Conservation (phyloP, 2,113 vertebrate genomes). For the Leucosticte australis region DNA sequence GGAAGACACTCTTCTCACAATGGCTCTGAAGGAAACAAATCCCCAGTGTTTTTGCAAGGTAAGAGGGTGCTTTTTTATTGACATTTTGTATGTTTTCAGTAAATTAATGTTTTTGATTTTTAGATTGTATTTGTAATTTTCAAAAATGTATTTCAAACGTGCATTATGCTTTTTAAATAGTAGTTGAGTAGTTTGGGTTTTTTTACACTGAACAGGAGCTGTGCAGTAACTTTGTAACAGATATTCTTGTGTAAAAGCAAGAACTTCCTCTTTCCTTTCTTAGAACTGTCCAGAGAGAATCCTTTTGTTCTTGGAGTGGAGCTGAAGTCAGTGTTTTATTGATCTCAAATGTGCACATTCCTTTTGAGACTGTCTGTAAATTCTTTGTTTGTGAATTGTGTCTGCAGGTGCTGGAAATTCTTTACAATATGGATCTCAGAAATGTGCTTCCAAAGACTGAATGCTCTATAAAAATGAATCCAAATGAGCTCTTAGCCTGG, state of each 20-base stretch:
- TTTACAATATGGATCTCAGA: slow-evolving; percentile 74
- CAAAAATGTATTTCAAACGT: neutral
- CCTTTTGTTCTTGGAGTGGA: neutral
- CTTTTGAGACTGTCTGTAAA: neutral
- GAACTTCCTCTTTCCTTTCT: neutral
- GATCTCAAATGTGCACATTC: neutral
- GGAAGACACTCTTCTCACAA: slow-evolving; percentile 71
- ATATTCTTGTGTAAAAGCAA: neutral
- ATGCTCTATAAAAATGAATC: slow-evolving; percentile 61
- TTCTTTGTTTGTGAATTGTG: neutral
- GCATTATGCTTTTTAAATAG: neutral
- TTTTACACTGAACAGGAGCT: neutral
- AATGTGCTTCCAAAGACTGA: slow-evolving; percentile 76
- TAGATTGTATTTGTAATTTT: neutral
- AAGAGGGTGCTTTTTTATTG: neutral
- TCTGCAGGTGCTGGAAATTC: slow-evolving; percentile 81
- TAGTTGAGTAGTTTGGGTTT: rapidly evolving
- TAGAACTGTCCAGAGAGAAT: neutral
- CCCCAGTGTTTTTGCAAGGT: slow-evolving; percentile 89
- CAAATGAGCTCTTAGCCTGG: slow-evolving; percentile 77
- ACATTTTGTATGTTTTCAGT: neutral
- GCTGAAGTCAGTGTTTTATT: neutral
- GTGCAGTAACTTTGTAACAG: neutral
- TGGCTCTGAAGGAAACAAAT: slow-evolving; percentile 84
- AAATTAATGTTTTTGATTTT: neutral